Percentiles rank a stretch among this genome's conserved stretches.
These are phyloP conservation scores for Metallyticus violacea DNA, from an alignment of 2,888 invertebrate species.

Conservation along the genomic window DNA sequence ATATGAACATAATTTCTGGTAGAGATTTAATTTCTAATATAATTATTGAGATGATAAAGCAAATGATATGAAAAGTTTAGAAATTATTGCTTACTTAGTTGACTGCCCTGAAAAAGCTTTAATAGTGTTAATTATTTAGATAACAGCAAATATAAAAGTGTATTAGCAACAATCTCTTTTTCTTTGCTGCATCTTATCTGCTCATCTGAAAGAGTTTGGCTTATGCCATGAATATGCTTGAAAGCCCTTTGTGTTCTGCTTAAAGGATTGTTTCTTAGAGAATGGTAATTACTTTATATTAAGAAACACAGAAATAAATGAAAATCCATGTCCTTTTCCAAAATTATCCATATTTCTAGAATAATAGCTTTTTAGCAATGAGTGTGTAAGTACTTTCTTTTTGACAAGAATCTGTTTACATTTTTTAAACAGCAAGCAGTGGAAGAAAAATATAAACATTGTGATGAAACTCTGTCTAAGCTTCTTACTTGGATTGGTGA, in stretches of 20 bases:
- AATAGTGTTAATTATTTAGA: not conserved
- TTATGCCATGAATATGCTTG: not conserved
- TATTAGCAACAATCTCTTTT: not conserved
- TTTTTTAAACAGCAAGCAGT: conserved; percentile 74
- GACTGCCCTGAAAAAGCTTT: not conserved
- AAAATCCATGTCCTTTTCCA: not conserved
- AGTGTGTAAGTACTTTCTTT: not conserved
- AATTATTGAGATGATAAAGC: not conserved
- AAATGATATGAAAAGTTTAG: not conserved
- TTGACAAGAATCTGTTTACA: not conserved
- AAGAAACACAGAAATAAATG: not conserved
- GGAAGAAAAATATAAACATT: conserved; percentile 89
- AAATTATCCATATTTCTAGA: not conserved
- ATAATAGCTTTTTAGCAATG: not conserved
- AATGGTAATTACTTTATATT: not conserved
- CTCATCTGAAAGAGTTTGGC: not conserved
- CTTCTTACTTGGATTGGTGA: conserved; percentile 84
- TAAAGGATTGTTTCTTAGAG: not conserved
- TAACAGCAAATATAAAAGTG: not conserved
- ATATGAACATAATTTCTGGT: not conserved
- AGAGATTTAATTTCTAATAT: not conserved
- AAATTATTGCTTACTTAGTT: not conserved
- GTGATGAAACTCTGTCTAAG: conserved; percentile 81
- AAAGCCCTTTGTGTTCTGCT: not conserved
- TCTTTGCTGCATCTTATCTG: not conserved